phyloP scores from a whole-genome alignment of 2,797 vertebrate species.

The Enoplosus armatus region DNA sequence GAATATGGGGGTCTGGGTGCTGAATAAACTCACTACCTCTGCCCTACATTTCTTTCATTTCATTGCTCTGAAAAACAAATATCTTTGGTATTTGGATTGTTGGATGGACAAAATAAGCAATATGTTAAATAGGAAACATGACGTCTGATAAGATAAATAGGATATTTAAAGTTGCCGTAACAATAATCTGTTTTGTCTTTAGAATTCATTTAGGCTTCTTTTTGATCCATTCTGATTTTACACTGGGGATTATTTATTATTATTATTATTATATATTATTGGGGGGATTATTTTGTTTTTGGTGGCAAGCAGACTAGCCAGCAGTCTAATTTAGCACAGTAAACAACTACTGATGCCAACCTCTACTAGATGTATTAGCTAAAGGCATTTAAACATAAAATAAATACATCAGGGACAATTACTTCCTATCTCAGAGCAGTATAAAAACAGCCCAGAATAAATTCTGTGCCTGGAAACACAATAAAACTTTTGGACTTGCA shows the following conservation, averaged over 20 bases:
- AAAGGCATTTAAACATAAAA: not conserved
- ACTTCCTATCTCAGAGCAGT: too few species aligned
- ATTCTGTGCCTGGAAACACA: not conserved
- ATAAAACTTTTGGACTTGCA: too few species aligned
- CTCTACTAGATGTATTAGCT: not conserved
- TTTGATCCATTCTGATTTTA: too few species aligned
- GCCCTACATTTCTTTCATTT: not conserved
- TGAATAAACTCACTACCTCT: not conserved
- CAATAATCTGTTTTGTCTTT: not conserved
- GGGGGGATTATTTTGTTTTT: too few species aligned
- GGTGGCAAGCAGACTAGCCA: too few species aligned
- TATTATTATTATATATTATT: too few species aligned
- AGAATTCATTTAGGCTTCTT: too few species aligned
- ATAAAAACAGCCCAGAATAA: not conserved
- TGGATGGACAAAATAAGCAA: not conserved
- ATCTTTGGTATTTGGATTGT: not conserved
- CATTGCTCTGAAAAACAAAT: not conserved
- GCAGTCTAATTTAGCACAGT: not conserved
- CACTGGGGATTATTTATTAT: too few species aligned
- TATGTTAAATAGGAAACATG: too few species aligned
- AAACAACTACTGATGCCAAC: not conserved
- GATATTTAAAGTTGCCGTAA: not conserved
- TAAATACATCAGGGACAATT: not conserved
- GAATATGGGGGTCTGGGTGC: conserved; percentile 13
- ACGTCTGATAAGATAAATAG: not conserved